Conservation (phyloP, 2,888 invertebrate genomes). For the Tenthredo mesomela region DNA sequence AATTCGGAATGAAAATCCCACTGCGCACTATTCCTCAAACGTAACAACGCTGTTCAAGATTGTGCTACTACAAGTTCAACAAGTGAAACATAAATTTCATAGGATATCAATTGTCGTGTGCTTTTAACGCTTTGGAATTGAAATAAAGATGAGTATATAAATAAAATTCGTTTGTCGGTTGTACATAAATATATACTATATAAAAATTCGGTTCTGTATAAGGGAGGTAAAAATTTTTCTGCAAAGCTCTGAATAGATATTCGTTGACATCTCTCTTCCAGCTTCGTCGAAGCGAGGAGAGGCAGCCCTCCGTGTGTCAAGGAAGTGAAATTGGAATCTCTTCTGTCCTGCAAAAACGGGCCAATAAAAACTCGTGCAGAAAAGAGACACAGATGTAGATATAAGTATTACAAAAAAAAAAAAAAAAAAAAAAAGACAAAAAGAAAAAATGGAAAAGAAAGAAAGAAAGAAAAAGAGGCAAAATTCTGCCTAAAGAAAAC, state of each 20-base stretch:
- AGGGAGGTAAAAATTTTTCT: not conserved
- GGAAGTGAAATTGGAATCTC: constrained; percentile 42
- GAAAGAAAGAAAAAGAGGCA: not conserved
- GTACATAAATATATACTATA: not conserved
- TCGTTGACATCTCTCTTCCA: constrained; percentile 21
- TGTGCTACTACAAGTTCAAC: too few species aligned
- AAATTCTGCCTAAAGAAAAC: constrained; percentile 6
- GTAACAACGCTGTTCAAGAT: not conserved
- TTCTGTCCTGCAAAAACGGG: constrained; percentile 2
- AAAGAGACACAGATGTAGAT: not conserved
- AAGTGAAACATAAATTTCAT: not conserved
- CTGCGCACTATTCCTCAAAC: not conserved
- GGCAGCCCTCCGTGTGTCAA: constrained; percentile 26
- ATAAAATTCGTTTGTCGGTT: not conserved
- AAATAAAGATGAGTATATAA: not conserved
- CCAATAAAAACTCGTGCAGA: constrained; percentile 20
- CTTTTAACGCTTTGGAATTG: not conserved
- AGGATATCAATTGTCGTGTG: not conserved
- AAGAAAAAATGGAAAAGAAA: not conserved
- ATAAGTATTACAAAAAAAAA: not conserved
- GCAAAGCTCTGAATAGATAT: constrained; percentile 26
- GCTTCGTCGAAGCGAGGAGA: constrained; percentile 8
- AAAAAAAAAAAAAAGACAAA: not conserved
- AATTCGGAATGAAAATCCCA: not conserved
- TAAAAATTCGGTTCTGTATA: not conserved